Base-by-base conservation (phyloP, 2,113 vertebrate species). In the Arenaria interpres region DNA sequence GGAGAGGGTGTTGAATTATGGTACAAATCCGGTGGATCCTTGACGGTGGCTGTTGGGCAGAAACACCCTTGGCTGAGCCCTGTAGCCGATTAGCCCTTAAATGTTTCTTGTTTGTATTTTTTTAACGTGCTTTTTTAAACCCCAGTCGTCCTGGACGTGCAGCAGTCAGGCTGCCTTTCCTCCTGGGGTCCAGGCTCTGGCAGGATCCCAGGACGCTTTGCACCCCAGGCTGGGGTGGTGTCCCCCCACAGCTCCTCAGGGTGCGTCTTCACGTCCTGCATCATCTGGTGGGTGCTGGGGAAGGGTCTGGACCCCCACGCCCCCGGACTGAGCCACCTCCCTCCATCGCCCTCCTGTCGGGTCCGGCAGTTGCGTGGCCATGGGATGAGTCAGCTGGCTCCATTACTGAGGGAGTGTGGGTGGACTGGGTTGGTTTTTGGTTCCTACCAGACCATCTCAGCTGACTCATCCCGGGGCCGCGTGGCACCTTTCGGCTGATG, bases 291-390 rank as follows among this genome's bases (percentile, higher is more conserved):
- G 53, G 33, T 77, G 60, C 39, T 78, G 74, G 51, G 60, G 37
- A 23, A 67, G 22, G 66, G 37, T 53, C 30, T 3, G 2, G 35
- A 10, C 14, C 10, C 22, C 30, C 8, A 2, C 2, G 9, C 10
- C 14, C 15, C 20, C 2, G 10, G 27, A 16, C 25, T 0, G 2
- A 82, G 12, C 33, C 23, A 6, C 30, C 24, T 80, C 11, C 7
- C 8, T 59, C 16, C 12, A 6, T 32, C 6, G 1, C 32, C 66
- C 33, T 16, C 2, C 1, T 18, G 24, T 25, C 3, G 1, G 51
- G 67, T 53, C 41, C 21, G 2, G 67, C 2, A 8, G 56, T 16
- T 46, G 17, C 0, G 1, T 19, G 78, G 83, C 64, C 1, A 0
- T 14, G 19, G 90, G 45, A 10, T 46, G 81, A 51, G 19, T 62